Base-by-base conservation (phyloP, 1,140 invertebrate species). In the Formica exsecta region DNA sequence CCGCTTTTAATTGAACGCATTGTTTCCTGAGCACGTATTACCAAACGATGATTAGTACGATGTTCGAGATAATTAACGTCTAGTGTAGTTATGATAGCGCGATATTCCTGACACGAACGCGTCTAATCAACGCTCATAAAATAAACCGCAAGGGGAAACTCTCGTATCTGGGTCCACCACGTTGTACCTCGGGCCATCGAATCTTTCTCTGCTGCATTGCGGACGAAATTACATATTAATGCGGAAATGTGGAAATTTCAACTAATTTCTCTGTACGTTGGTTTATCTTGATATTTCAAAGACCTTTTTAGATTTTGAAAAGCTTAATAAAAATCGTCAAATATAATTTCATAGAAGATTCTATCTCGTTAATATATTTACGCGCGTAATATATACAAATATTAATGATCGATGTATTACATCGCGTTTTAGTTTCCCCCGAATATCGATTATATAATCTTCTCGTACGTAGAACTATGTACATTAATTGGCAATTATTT, bases 101-200 rank as follows among this genome's bases (percentile, higher is more conserved):
- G 41, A 83, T 83, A 83, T 73, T 74, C 79, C 66, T 44, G 66
- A 83, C 79, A 74, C 48, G 48, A 51, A 54, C 79, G 54, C 38
- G 79, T 83, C 79, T 83, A 83, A 83, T 83, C 68, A 83, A 54
- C 38, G 68, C 38, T 83, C 54, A 83, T 74, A 83, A 83, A 83
- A 62, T 83, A 48, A 74, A 83, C 54, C 79, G 68, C 79, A 62
- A 83, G 79, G 68, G 54, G 68, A 73, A 74, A 73, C n/a, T 51
- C 68, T 74, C 59, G 79, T 61, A 44, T 73, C 19, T 57, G 64
- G 65, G 3, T 84, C 54, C 22, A 38, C 19, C 54, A 25, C 25
- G 8, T 1, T 38, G 8, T 7, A 4, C 57, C 19, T 59, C 54
- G 36, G 51, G 25, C 51, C 51, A 71, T 61, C 66, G 66, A 59